Conservation (phyloP, 2,797 vertebrate genomes). For the Sebastes trivittatus region DNA sequence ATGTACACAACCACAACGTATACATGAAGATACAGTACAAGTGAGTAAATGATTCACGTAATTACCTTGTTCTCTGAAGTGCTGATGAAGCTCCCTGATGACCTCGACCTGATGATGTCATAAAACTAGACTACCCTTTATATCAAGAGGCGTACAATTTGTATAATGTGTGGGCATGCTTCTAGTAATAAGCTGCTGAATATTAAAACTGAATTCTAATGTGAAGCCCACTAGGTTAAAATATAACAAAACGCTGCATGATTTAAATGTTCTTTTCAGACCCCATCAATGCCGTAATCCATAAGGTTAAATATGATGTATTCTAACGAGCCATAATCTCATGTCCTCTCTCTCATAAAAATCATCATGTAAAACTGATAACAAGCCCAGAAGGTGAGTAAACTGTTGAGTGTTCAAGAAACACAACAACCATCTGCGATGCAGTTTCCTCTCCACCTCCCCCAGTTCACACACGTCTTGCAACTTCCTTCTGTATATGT, state of each 20-base stretch:
- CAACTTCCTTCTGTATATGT: slow-evolving; percentile 75
- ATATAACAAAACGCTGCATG: not conserved
- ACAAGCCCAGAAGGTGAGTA: slow-evolving; percentile 75
- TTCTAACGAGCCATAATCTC: slow-evolving; percentile 45
- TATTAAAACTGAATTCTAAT: slow-evolving; percentile 26
- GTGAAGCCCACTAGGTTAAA: not conserved
- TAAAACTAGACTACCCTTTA: not conserved
- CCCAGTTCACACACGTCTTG: slow-evolving; percentile 74
- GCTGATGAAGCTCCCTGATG: not conserved
- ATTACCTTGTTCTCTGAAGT: not conserved
- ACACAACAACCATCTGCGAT: slow-evolving; percentile 75
- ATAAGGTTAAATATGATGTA: slow-evolving; percentile 44
- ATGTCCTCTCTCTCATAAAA: slow-evolving; percentile 42
- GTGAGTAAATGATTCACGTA: not conserved
- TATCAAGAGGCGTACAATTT: not conserved
- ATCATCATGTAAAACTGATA: slow-evolving; percentile 56
- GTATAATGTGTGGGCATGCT: slow-evolving; percentile 5
- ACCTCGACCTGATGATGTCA: not conserved
- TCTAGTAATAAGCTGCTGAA: not conserved
- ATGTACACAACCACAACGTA: not conserved
- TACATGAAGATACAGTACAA: not conserved
- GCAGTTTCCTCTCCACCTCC: slow-evolving; percentile 76
- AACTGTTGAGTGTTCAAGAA: slow-evolving; percentile 69
- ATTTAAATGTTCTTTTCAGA: slow-evolving; percentile 23
- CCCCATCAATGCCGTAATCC: slow-evolving; percentile 11